Evolutionary conservation across 2,797 vertebrate genomes (phyloP).

Genomic region (Chromis chromis): DNA sequence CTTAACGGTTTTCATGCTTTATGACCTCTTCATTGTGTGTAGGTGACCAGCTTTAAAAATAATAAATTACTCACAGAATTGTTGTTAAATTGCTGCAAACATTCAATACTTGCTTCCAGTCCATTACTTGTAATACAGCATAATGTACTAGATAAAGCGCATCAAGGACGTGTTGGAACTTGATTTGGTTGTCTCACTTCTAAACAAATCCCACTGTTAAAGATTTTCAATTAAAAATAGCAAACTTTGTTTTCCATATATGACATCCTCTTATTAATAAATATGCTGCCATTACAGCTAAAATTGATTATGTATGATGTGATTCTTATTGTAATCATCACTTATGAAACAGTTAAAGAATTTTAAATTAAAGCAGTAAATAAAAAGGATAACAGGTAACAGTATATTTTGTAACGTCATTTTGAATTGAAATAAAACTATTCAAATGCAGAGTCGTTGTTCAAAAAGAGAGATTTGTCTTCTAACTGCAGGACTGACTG

Average conservation of each 20-base stretch:
- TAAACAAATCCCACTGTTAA: slow-evolving; percentile 11
- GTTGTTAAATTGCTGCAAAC: slow-evolving; percentile 31
- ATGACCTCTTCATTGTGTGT: slow-evolving; percentile 49
- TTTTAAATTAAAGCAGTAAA: slow-evolving; percentile 23
- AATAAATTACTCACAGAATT: slow-evolving; percentile 78
- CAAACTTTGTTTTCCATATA: slow-evolving; percentile 9
- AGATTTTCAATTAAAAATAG: slow-evolving; percentile 14
- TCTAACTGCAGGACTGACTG: not conserved
- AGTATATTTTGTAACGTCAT: slow-evolving; percentile 1
- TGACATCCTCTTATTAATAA: not conserved
- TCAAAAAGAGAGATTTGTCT: not conserved
- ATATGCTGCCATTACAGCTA: slow-evolving; percentile 13
- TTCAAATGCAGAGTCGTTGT: not conserved
- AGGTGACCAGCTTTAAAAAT: slow-evolving; percentile 75
- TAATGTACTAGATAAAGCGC: slow-evolving; percentile 8
- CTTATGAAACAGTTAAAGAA: slow-evolving; percentile 25
- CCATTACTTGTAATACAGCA: slow-evolving; percentile 16
- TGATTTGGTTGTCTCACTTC: slow-evolving; percentile 11
- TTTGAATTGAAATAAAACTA: slow-evolving; percentile 17
- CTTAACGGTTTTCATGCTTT: slow-evolving; percentile 38
- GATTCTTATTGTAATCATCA: slow-evolving; percentile 5
- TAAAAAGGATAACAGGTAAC: slow-evolving; percentile 8
- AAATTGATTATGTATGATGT: slow-evolving; percentile 16
- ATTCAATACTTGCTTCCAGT: slow-evolving; percentile 31
- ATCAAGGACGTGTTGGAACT: slow-evolving; percentile 10